Evolutionary conservation across 2,888 invertebrate genomes (phyloP).

Genomic region (Orgyia antiqua): DNA sequence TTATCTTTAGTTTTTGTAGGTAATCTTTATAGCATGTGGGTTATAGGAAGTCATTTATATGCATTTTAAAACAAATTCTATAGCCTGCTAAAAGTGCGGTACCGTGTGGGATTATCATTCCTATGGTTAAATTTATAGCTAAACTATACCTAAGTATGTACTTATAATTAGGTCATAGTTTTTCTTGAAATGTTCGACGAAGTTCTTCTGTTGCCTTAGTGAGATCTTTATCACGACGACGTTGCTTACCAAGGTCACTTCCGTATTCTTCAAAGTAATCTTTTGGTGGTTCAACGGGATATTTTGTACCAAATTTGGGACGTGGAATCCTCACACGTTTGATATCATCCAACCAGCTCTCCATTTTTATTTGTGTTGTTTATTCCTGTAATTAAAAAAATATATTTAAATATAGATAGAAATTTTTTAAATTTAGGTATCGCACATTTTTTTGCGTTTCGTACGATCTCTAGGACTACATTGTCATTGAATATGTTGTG

Average conservation of each 20-base stretch:
- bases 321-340: conserved; percentile 90
- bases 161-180: conserved; percentile 77
- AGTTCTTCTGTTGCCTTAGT: conserved; percentile 86
- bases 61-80: too few species aligned
- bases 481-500: too few species aligned
- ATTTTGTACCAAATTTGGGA: conserved; percentile 86
- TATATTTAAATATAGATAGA: too few species aligned
- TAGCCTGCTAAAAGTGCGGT: too few species aligned
- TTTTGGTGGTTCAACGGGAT: conserved; percentile 86
- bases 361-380: conserved; percentile 73
- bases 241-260: conserved; percentile 72
- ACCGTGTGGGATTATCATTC: too few species aligned
- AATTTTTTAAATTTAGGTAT: too few species aligned
- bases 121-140: conserved; percentile 31
- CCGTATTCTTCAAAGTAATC: conserved; percentile 84
- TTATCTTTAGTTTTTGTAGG: too few species aligned
- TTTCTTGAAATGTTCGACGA: conserved; percentile 86
- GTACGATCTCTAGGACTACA: too few species aligned
- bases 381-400: too few species aligned
- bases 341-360: conserved; percentile 90
- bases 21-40: too few species aligned
- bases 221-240: conserved; percentile 75
- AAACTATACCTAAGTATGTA: conserved; percentile 34
- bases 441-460: too few species aligned
- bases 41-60: too few species aligned